Conservation (phyloP, 2,797 vertebrate species). For the Adrianichthys oophorus region DNA sequence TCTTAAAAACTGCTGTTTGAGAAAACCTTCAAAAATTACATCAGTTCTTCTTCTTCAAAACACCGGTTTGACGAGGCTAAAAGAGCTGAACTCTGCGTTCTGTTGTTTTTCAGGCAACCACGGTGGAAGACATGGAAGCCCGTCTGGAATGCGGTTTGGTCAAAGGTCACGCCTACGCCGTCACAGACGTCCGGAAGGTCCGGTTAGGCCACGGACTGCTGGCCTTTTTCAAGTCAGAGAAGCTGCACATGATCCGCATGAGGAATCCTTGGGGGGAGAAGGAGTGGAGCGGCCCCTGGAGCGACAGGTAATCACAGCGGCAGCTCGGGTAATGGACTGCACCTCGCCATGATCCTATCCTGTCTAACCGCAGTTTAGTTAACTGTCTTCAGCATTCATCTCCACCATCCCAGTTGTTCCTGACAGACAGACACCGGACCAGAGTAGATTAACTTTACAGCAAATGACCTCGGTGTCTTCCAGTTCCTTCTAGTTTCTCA, state of each 20-base stretch:
- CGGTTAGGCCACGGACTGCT: constrained; percentile 90
- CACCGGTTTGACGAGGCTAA: too few relatives aligned
- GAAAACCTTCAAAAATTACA: too few relatives aligned
- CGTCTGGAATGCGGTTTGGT: constrained; percentile 91
- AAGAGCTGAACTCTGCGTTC: background rate
- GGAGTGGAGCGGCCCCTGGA: constrained; percentile 97
- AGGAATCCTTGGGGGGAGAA: constrained; percentile 96
- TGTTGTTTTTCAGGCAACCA: constrained; percentile 79
- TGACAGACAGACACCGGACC: too few relatives aligned
- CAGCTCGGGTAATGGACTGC: background rate
- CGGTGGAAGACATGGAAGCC: constrained; percentile 91
- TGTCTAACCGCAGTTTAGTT: background rate
- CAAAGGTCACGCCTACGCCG: constrained; percentile 95
- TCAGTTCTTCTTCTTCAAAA: too few relatives aligned
- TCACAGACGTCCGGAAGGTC: constrained; percentile 91
- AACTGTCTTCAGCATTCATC: constrained; percentile 5
- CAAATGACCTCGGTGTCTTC: constrained; percentile 7
- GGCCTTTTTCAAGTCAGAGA: constrained; percentile 94
- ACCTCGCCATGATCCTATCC: background rate
- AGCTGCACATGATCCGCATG: constrained; percentile 96
- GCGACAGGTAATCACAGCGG: constrained; percentile 83
- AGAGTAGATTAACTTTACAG: constrained; percentile 2
- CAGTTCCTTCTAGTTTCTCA: too few relatives aligned
- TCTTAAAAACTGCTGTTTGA: too few relatives aligned
- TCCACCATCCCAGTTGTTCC: background rate